Percentiles rank a stretch among this genome's conserved stretches.
These are phyloP conservation scores for Montipora capitata DNA, from an alignment of 92 coral and sea anemone species.

Conservation along the genomic window DNA sequence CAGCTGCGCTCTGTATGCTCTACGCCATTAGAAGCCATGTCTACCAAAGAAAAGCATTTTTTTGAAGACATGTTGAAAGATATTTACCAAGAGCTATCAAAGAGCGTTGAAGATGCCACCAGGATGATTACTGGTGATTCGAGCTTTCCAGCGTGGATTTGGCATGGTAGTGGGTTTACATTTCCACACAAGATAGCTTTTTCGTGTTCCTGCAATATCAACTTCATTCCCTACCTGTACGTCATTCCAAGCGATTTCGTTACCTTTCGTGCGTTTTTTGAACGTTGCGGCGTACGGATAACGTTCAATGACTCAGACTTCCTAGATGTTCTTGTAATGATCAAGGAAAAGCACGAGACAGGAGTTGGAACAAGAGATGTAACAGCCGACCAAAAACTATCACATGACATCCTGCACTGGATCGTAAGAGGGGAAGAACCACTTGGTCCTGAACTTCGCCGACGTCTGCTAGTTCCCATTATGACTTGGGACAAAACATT, in stretches of 20 bases:
- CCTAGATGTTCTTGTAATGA: slow-evolving; percentile 69
- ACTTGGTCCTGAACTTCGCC: slow-evolving; percentile 56
- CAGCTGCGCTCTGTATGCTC: slow-evolving; percentile 70
- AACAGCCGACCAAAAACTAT: slow-evolving; percentile 68
- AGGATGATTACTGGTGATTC: background rate
- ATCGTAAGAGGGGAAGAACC: slow-evolving; percentile 67
- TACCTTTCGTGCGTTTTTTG: slow-evolving; percentile 49
- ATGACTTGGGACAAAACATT: slow-evolving; percentile 72
- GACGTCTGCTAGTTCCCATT: slow-evolving; percentile 82
- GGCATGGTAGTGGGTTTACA: slow-evolving; percentile 90
- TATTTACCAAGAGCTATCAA: slow-evolving; percentile 75
- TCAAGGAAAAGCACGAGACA: slow-evolving; percentile 75
- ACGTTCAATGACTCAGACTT: slow-evolving; percentile 64
- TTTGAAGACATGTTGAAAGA: slow-evolving; percentile 77
- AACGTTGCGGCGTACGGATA: slow-evolving; percentile 75
- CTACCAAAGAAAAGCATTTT: slow-evolving; percentile 25
- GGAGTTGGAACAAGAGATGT: slow-evolving; percentile 31
- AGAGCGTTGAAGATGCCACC: background rate
- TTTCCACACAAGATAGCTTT: slow-evolving; percentile 72
- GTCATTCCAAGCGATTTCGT: slow-evolving; percentile 71
- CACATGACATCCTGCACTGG: slow-evolving; percentile 89
- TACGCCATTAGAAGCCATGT: slow-evolving; percentile 15
- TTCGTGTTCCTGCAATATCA: slow-evolving; percentile 40
- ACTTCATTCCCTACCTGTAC: slow-evolving; percentile 80
- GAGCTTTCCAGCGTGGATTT: slow-evolving; percentile 81